Base-by-base conservation (phyloP, 2,888 invertebrate genomes). In the Osedax fenrisi region DNA sequence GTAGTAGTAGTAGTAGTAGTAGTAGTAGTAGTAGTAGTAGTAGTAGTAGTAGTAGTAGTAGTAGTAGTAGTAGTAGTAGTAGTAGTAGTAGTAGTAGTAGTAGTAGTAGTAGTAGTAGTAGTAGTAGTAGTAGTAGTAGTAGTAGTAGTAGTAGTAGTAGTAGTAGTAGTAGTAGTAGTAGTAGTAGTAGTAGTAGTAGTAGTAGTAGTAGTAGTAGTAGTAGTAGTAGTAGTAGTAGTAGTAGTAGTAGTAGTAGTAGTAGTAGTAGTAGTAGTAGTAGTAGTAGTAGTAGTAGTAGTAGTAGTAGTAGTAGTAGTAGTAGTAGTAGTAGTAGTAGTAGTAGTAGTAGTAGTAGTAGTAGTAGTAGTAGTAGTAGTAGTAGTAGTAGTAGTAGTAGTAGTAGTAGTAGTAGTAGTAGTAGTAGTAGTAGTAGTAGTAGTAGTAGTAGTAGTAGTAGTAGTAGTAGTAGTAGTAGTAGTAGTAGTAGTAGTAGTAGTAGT, bases 1-100 rank as follows among this genome's bases (percentile, higher is more conserved):
- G 56, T 56, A 56, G 56, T 56, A 1, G 56, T 56, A 1, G 56
- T 56, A 56, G 56, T 56, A 56, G 56, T 1, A 56, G 56, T 56
- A 56, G 56, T 56, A 56, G 56, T 56, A n/a, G 56, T 56, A 56
- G 56, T 56, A 56, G 56, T 56, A 56, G 56, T 56, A 56, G 56
- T 1, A 56, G 1, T 56, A 56, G 56, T 56, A 56, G 56, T 56
- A 56, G 1, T 56, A 56, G 56, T 56, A 1, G 56, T 1, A 56
- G 56, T 56, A 56, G 56, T 56, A 56, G 56, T 56, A 56, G 56
- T 56, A 56, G 56, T 56, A 56, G 1, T 56, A 56, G 0, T 56
- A 56, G 56, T 56, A 56, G 56, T 56, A 56, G 1, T 56, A 56
- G 1, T 56, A 56, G 1, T 56, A 56, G 1, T 56, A 56, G 56